Base-by-base conservation (phyloP, 2,113 vertebrate species). In the Ameiurus melas region DNA sequence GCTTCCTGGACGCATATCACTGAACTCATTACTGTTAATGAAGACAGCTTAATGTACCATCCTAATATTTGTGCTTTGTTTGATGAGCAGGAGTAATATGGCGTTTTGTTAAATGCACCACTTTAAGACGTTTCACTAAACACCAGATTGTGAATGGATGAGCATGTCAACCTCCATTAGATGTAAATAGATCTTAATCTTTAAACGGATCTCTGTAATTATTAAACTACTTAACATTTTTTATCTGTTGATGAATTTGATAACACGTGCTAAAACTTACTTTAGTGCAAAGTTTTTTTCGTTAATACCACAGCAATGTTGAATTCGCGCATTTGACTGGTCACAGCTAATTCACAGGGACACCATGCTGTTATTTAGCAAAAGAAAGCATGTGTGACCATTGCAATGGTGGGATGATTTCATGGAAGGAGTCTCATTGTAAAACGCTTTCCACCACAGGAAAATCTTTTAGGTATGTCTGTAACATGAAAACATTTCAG, bases 1-100 rank as follows among this genome's bases (percentile, higher is more conserved):
- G 57, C 57, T 62, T 85, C 47, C 25, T 43, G 53, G 75, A 55
- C n/a, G 14, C 83, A 60, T 79, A 84, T 78, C 58, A 86, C 58
- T n/a, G 8, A 85, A 83, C 43, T 68, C 78, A n/a, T 47, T 83
- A 58, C 55, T 68, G 33, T 84, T 78, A 90, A 85, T 78, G 47
- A 60, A 27, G 55, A 66, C 84, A 73, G 84, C 66, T 83, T 83
- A 86, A 86, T 88, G 84, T 83, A 68, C 83, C 86, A 68, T 86
- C 58, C 84, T 68, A 86, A 88, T 88, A 64, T 86, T 68, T 57
- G 73, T 25, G 33, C 30, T 39, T 62, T 86, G 71, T 87, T 88
- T 88, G 80, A 88, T 86, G 83, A 83, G 83, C 57, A 81, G 83
- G 33, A 14, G 9, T 87, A 86, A 83, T 77, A 43, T 51, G 58